Conservation (phyloP, 2,888 invertebrate genomes). For the Buathra laborator region DNA sequence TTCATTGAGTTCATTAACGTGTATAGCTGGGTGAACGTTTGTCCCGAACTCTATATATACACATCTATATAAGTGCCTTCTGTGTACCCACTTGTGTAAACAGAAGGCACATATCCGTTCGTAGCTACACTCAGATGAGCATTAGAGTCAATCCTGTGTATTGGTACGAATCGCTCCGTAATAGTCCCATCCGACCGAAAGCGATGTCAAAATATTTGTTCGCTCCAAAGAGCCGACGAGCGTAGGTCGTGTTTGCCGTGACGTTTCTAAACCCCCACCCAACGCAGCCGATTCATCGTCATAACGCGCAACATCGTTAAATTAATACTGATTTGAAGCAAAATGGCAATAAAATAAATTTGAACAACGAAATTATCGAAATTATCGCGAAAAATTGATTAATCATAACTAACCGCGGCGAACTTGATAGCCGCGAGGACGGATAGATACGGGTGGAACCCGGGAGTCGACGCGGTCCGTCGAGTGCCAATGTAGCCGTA, state of each 20-base stretch:
- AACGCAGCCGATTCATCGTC: background rate
- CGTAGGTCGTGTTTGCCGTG: slow-evolving; percentile 7
- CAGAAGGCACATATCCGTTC: background rate
- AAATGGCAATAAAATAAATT: too few species aligned
- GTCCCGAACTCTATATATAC: background rate
- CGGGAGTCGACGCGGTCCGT: slow-evolving; percentile 45
- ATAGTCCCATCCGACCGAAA: slow-evolving; percentile 3
- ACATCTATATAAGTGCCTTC: background rate
- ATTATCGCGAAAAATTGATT: too few species aligned
- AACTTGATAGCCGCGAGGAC: too few species aligned
- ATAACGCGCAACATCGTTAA: background rate
- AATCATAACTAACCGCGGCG: too few species aligned
- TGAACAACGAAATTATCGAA: too few species aligned
- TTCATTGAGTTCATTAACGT: slow-evolving; percentile 68
- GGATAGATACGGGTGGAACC: background rate
- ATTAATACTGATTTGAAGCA: too few species aligned
- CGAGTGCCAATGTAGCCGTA: slow-evolving; percentile 51
- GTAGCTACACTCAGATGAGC: slow-evolving; percentile 1
- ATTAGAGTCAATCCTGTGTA: slow-evolving; percentile 12
- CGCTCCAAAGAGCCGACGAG: background rate
- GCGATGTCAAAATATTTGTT: slow-evolving; percentile 25
- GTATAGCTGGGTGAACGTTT: slow-evolving; percentile 39
- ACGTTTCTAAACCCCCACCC: background rate
- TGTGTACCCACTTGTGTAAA: background rate
- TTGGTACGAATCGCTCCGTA: slow-evolving; percentile 11